phyloP scores from a whole-genome alignment of 2,113 vertebrate genomes.

The Connochaetes taurinus region DNA sequence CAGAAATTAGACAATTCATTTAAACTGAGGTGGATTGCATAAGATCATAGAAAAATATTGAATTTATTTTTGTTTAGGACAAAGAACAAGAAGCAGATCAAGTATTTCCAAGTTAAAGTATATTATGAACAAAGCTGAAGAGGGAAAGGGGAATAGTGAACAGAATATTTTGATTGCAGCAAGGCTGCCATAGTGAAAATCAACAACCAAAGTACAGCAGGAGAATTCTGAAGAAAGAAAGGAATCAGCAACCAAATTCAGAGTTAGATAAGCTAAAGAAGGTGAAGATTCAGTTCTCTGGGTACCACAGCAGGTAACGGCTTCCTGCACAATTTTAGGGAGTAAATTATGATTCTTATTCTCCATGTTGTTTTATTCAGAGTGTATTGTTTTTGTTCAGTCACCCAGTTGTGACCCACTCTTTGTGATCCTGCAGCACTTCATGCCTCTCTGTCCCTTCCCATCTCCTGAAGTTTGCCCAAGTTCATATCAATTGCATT shows the following conservation, averaged over 20 bases:
- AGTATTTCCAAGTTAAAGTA: not conserved
- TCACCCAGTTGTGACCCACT: accelerated
- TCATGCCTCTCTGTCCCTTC: not conserved
- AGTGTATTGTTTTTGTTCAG: not conserved
- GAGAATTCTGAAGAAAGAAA: not conserved
- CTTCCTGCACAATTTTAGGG: not conserved
- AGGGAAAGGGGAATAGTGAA: not conserved
- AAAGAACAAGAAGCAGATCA: not conserved
- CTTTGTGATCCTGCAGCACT: not conserved
- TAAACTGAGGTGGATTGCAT: not conserved
- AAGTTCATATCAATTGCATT: not conserved
- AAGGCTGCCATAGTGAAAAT: not conserved
- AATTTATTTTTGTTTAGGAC: not conserved
- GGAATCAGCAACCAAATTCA: not conserved
- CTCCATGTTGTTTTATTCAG: not conserved
- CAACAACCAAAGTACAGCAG: not conserved
- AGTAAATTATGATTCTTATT: not conserved
- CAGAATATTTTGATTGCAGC: not conserved
- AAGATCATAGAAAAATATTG: not conserved
- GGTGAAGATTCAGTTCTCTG: not conserved
- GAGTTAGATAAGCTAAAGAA: not conserved
- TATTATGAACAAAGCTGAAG: not conserved
- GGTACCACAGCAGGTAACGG: not conserved
- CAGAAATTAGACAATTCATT: not conserved
- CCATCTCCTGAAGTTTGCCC: not conserved